These are phyloP conservation scores for Erithacus rubecula DNA, from an alignment of 2,797 vertebrate species.

Conservation along the genomic window DNA sequence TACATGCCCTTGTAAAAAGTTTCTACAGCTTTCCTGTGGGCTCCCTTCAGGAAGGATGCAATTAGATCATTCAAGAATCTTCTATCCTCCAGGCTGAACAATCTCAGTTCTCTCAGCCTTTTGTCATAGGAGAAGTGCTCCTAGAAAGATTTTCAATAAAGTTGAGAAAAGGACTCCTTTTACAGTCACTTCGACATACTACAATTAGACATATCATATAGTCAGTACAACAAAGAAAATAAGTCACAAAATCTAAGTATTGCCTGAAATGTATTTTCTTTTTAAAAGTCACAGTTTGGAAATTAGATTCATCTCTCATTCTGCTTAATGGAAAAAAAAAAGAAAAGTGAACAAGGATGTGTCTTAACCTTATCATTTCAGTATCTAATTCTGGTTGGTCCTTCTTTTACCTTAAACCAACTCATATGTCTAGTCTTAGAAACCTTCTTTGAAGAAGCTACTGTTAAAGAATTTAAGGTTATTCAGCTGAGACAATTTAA, in stretches of 20 bases:
- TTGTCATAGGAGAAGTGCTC: background rate
- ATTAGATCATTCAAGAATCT: background rate
- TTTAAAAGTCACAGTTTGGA: background rate
- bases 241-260: background rate
- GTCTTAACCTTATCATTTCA: background rate
- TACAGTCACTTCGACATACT: background rate
- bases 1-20: background rate
- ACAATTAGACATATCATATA: background rate
- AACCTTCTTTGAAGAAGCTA: background rate
- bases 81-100: background rate
- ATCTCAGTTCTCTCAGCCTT: background rate
- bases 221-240: background rate
- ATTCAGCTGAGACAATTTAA: slow-evolving; percentile 23
- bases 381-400: background rate
- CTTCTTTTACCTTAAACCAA: background rate
- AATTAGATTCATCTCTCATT: background rate
- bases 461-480: background rate
- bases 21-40: background rate
- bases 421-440: background rate
- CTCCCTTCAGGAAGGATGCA: background rate
- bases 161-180: background rate
- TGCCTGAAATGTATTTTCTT: background rate
- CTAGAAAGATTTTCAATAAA: background rate
- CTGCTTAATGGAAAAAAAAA: background rate
- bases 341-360: background rate